Percentiles rank a stretch among this genome's conserved stretches.
phyloP scores from a whole-genome alignment of 2,113 vertebrate species.

The Tragelaphus strepsiceros region DNA sequence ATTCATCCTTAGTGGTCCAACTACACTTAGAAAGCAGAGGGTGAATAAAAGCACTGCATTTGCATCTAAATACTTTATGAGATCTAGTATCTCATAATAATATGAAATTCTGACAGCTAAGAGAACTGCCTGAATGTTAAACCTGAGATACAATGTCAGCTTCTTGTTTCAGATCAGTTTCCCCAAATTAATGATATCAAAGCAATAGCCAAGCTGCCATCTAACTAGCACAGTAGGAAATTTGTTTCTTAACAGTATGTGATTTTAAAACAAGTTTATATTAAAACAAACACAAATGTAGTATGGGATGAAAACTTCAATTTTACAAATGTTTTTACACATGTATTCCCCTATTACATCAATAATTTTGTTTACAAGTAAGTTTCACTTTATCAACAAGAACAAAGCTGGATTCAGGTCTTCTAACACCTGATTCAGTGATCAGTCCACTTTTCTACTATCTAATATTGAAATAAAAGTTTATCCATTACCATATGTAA shows the following conservation, averaged over 20 bases:
- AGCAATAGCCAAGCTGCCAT: background rate
- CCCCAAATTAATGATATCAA: background rate
- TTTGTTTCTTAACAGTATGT: background rate
- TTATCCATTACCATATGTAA: background rate
- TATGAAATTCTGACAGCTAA: background rate
- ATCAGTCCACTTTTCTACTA: background rate
- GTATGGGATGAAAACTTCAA: background rate
- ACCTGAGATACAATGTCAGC: background rate
- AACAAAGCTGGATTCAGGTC: background rate
- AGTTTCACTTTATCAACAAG: background rate
- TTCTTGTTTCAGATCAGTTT: background rate
- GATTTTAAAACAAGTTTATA: background rate
- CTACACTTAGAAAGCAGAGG: background rate
- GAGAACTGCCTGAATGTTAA: background rate
- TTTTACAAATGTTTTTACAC: background rate
- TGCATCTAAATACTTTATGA: background rate
- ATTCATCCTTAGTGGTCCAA: background rate
- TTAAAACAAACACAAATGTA: background rate
- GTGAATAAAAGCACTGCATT: background rate
- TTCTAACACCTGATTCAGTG: background rate
- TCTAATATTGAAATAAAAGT: background rate
- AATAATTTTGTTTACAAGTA: background rate
- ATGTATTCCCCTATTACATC: background rate
- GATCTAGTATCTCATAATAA: background rate
- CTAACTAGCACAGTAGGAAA: background rate